Conservation (phyloP, 2,888 invertebrate species). For the Nasonovia ribisnigri region DNA sequence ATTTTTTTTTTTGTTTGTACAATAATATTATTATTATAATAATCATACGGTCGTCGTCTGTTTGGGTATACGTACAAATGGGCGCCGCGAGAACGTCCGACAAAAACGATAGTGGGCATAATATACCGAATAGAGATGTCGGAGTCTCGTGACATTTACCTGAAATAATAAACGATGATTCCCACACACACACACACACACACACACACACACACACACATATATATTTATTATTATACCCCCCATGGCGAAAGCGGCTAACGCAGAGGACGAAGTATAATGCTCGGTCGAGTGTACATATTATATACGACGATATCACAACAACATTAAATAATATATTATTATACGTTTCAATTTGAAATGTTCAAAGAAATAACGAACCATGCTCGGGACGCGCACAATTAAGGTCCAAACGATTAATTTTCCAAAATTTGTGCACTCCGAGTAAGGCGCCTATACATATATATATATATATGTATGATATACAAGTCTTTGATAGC, state of each 20-base stretch:
- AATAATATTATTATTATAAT: not conserved
- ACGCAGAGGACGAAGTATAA: not conserved
- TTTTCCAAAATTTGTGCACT: slow-evolving; percentile 44
- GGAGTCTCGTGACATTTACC: not conserved
- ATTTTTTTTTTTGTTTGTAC: not conserved
- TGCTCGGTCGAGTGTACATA: too few relatives aligned
- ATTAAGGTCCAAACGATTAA: slow-evolving; percentile 31
- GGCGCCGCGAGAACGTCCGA: not conserved
- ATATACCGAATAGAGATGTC: not conserved
- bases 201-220: not conserved
- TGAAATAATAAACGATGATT: not conserved
- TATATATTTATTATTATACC: not conserved
- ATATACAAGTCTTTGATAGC: too few relatives aligned
- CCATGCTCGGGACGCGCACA: not conserved
- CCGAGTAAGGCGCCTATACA: too few relatives aligned
- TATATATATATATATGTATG: too few relatives aligned
- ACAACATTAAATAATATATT: not conserved
- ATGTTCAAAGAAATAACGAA: not conserved
- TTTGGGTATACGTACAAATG: too few relatives aligned
- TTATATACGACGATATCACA: not conserved
- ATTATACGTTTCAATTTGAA: not conserved
- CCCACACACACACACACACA: not conserved
- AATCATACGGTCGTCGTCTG: not conserved
- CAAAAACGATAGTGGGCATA: not conserved
- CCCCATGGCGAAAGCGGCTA: not conserved